Percentiles rank a stretch among this genome's conserved stretches.
phyloP scores from a whole-genome alignment of 2,888 invertebrate species.

The Chesias legatella region DNA sequence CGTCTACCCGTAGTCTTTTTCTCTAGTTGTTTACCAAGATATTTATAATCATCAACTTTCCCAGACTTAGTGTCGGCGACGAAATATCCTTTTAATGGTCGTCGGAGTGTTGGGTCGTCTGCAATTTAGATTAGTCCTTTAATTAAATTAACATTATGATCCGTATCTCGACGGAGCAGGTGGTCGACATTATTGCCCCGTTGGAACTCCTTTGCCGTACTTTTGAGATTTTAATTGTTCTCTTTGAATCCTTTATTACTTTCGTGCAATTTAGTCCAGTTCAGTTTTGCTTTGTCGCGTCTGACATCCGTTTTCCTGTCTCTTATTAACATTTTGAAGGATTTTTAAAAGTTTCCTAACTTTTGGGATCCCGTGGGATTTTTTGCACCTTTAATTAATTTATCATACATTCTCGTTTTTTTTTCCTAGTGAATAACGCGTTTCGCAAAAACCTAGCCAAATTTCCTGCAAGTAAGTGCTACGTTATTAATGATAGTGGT shows the following conservation, averaged over 20 bases:
- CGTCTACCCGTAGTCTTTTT: slow-evolving; percentile 51
- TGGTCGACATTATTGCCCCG: slow-evolving; percentile 70
- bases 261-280: slow-evolving; percentile 27
- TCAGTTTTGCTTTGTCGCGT: slow-evolving; percentile 15
- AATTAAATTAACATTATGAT: slow-evolving; percentile 81
- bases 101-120: slow-evolving; percentile 77
- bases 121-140: slow-evolving; percentile 81
- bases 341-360: no score
- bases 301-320: slow-evolving; percentile 10
- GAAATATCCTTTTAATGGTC: slow-evolving; percentile 78
- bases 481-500: slow-evolving; percentile 39
- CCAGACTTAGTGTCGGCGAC: slow-evolving; percentile 67
- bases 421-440: no score
- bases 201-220: slow-evolving; percentile 55
- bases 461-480: slow-evolving; percentile 38
- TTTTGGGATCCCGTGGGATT: no score
- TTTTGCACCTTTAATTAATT: no score
- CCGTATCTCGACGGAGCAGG: slow-evolving; percentile 74
- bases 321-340: slow-evolving; percentile 8
- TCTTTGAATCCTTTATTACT: slow-evolving; percentile 37
- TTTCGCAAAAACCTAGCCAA: slow-evolving; percentile 1
- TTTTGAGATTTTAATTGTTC: slow-evolving; percentile 46
- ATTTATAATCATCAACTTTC: slow-evolving; percentile 74
- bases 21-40: slow-evolving; percentile 62
- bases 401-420: no score